Evolutionary conservation across 2,113 vertebrate species (phyloP).

Genomic region (Cryptomyrus ogoouensis): DNA sequence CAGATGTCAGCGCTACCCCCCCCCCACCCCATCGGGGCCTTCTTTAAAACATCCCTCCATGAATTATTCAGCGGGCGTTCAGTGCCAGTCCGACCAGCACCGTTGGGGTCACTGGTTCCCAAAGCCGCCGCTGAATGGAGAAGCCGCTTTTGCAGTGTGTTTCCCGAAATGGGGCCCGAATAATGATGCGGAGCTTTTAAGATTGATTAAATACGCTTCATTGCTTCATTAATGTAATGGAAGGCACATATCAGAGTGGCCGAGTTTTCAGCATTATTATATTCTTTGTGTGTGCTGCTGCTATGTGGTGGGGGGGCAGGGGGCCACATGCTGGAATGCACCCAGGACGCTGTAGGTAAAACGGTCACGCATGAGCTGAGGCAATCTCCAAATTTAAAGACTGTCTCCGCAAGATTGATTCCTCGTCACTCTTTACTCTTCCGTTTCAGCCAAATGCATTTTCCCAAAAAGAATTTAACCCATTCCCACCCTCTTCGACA

Average conservation of each 20-base stretch:
- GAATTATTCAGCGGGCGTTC: conserved; percentile 54
- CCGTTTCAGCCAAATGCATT: conserved; percentile 36
- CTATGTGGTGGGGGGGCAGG: neutral
- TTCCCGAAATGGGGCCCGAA: conserved; percentile 30
- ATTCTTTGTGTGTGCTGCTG: conserved; percentile 17
- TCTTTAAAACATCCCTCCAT: conserved; percentile 32
- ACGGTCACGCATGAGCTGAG: conserved; percentile 45
- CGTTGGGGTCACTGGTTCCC: conserved; percentile 42
- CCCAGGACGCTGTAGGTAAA: conserved; percentile 29
- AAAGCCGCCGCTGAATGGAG: conserved; percentile 22
- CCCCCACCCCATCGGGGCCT: conserved; percentile 20
- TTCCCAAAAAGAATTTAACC: conserved; percentile 48
- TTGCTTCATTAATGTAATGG: conserved; percentile 37
- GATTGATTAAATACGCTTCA: conserved; percentile 38
- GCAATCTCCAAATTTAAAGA: conserved; percentile 51
- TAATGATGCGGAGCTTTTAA: conserved; percentile 36
- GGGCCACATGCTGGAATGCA: conserved; percentile 20
- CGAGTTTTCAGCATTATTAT: conserved; percentile 29
- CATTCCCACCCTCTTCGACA: conserved; percentile 26
- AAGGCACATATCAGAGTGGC: conserved; percentile 20
- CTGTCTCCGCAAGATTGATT: conserved; percentile 45
- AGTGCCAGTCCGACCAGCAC: conserved; percentile 15
- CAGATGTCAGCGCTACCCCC: conserved; percentile 40
- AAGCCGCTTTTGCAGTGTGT: conserved; percentile 21
- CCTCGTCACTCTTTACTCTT: conserved; percentile 48